Conservation (phyloP, 2,113 vertebrate species). For the Abramis brama region DNA sequence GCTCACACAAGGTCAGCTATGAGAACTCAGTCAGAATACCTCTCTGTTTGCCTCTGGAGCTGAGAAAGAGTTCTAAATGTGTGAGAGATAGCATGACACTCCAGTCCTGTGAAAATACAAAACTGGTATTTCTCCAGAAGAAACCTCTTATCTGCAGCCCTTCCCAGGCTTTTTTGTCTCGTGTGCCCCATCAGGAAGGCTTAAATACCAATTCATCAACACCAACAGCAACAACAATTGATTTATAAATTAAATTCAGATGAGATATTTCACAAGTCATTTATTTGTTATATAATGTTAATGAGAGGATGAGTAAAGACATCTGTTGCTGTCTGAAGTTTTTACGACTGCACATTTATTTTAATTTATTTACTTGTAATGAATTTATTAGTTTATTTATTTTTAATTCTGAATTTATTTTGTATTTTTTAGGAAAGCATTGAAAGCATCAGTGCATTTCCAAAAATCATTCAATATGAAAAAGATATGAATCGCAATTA, state of each 20-base stretch:
- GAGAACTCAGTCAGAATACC: constrained; percentile 65
- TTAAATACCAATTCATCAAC: not conserved
- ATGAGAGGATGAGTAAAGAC: not conserved
- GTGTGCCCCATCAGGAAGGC: not conserved
- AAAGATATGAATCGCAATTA: not conserved
- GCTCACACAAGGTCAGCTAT: constrained; percentile 71
- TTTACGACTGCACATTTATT: not conserved
- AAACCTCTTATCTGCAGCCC: not conserved
- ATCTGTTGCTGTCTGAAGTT: not conserved
- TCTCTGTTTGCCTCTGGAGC: constrained; percentile 53
- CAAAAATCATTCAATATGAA: not conserved
- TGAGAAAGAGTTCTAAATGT: not conserved
- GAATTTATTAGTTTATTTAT: too few relatives aligned
- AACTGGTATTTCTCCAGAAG: not conserved
- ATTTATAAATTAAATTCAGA: not conserved
- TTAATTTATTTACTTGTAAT: not conserved
- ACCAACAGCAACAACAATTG: not conserved
- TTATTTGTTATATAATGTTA: not conserved
- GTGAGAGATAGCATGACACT: not conserved
- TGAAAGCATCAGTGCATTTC: not conserved
- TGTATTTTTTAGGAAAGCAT: not conserved
- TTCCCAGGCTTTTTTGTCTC: not conserved
- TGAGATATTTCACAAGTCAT: not conserved
- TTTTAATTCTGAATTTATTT: not conserved
- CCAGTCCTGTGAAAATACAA: constrained; percentile 28